phyloP scores from a whole-genome alignment of 2,888 invertebrate species.

The Rotaria macrura region DNA sequence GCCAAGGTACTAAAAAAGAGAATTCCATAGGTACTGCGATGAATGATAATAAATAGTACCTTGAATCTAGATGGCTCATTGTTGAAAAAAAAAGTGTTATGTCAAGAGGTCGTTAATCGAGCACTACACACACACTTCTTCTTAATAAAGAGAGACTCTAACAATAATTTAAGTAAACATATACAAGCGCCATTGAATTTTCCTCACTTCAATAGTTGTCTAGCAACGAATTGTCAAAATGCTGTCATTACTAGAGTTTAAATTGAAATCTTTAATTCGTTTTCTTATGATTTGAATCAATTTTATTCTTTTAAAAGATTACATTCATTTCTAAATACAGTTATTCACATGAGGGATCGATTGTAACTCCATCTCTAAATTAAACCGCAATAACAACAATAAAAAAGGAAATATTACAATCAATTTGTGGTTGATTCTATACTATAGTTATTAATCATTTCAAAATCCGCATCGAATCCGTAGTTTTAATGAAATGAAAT shows the following conservation, averaged over 20 bases:
- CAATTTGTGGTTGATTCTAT: too few relatives aligned
- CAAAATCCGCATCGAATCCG: too few relatives aligned
- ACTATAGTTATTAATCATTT: too few relatives aligned
- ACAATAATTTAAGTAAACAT: background rate
- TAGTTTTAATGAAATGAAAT: too few relatives aligned
- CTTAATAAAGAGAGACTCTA: background rate
- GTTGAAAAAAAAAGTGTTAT: background rate
- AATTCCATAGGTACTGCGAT: background rate
- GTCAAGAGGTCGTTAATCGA: background rate
- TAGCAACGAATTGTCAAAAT: background rate
- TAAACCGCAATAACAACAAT: too few relatives aligned
- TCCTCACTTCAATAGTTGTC: background rate
- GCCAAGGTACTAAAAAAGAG: conserved; percentile 43
- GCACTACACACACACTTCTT: background rate
- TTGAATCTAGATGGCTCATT: conserved; percentile 10
- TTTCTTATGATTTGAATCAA: background rate
- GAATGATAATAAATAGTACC: background rate
- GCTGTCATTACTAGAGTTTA: too few relatives aligned
- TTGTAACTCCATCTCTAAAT: background rate
- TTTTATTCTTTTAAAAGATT: background rate
- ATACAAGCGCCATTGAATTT: background rate
- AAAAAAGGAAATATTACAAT: too few relatives aligned
- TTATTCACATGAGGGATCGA: background rate
- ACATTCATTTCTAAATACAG: background rate
- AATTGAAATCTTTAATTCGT: background rate